A percentile compares a stretch with the other conserved stretches of the same genome.
These are phyloP conservation scores for Paraplagusia blochii DNA, from an alignment of 2,113 vertebrate species.

Conservation along the genomic window DNA sequence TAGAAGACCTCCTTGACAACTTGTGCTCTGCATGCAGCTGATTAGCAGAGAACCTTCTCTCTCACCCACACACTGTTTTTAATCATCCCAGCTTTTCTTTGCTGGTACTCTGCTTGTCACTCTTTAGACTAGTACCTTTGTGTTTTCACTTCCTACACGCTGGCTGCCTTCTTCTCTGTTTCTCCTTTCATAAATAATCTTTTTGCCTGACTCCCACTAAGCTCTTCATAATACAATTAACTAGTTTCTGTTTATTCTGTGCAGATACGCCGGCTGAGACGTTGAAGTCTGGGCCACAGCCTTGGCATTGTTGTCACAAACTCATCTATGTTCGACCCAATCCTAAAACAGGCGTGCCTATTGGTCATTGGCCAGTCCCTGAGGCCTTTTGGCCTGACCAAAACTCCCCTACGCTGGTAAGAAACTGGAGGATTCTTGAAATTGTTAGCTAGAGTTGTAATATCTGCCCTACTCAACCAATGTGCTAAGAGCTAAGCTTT, in stretches of 20 bases:
- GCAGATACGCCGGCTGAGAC: constrained; percentile 76
- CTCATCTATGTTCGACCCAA: constrained; percentile 96
- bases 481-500: too few species aligned
- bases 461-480: too few species aligned
- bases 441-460: not conserved
- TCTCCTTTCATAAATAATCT: not conserved
- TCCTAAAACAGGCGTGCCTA: constrained; percentile 95
- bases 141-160: constrained; percentile 12
- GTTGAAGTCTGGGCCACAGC: constrained; percentile 82
- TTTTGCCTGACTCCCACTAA: not conserved
- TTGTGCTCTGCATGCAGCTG: constrained; percentile 11
- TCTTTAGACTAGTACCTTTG: constrained; percentile 2
- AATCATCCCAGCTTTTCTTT: constrained; percentile 12
- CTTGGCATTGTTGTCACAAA: constrained; percentile 96
- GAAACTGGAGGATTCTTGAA: constrained; percentile 36
- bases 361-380: constrained; percentile 96
- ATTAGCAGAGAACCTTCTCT: constrained; percentile 5
- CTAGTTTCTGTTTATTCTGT: not conserved
- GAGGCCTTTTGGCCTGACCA: constrained; percentile 98
- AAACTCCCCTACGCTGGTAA: constrained; percentile 93
- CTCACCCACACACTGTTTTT: constrained; percentile 13
- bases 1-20: not conserved
- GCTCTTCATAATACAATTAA: not conserved
- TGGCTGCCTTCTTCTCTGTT: not conserved
- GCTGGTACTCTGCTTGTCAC: constrained; percentile 12